Evolutionary conservation across 2,113 vertebrate species (phyloP).

Genomic region (Rhynchomys soricoides): DNA sequence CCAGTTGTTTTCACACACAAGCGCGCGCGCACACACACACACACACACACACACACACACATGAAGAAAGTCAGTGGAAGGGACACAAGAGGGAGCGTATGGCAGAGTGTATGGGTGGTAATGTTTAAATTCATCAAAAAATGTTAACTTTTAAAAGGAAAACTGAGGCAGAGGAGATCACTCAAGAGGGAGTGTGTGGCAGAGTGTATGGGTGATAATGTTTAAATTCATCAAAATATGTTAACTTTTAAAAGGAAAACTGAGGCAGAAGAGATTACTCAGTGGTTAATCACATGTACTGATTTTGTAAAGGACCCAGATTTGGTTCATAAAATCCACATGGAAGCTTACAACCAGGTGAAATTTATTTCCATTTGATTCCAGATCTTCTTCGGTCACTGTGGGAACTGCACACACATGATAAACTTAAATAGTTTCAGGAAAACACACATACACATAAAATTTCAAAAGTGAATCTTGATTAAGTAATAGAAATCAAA

Average conservation of each 20-base stretch:
- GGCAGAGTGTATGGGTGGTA: too few species aligned
- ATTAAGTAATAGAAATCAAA: background rate
- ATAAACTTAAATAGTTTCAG: background rate
- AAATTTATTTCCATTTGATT: background rate
- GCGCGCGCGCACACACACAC: background rate
- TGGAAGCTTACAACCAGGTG: background rate
- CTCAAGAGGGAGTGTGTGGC: too few species aligned
- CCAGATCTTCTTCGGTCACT: background rate
- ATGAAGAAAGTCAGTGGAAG: too few species aligned
- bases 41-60: background rate
- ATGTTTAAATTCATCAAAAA: too few species aligned
- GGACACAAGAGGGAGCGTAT: too few species aligned
- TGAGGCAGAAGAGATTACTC: background rate
- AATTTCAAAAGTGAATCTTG: background rate
- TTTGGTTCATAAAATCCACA: background rate
- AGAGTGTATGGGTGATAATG: background rate
- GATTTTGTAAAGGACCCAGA: background rate
- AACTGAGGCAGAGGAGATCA: accelerated
- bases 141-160: too few species aligned
- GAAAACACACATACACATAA: background rate
- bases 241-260: background rate
- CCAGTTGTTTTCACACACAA: background rate
- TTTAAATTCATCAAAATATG: background rate
- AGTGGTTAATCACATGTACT: background rate
- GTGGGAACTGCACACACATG: background rate